These are phyloP conservation scores for Papilio xuthus DNA, from an alignment of 1,140 invertebrate species.

Conservation along the genomic window DNA sequence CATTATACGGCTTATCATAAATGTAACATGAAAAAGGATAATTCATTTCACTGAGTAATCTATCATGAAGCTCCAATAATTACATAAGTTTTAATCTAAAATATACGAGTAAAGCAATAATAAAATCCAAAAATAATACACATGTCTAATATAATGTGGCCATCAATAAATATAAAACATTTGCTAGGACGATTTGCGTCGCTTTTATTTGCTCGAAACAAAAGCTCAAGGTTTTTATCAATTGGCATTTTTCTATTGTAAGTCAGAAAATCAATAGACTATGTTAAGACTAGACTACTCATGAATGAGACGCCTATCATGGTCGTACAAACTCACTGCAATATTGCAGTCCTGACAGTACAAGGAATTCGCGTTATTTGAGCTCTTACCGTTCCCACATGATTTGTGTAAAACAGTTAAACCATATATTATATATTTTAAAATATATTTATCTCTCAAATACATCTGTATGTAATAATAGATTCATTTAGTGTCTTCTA, in stretches of 20 bases:
- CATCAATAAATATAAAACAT: background rate
- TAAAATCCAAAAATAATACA: background rate
- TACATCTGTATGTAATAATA: too few relatives aligned
- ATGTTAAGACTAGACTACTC: background rate
- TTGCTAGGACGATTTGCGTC: background rate
- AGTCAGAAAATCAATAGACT: constrained; percentile 12
- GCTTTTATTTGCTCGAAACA: background rate
- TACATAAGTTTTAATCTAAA: background rate
- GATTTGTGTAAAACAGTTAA: too few relatives aligned
- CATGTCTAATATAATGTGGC: background rate
- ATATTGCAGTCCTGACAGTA: background rate
- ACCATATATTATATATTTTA: too few relatives aligned
- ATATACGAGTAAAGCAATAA: background rate
- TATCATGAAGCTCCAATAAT: background rate
- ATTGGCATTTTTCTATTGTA: constrained; percentile 17
- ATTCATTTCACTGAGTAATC: background rate
- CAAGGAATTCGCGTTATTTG: background rate
- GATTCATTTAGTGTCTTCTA: too few relatives aligned
- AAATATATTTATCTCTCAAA: too few relatives aligned
- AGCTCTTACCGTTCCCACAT: background rate
- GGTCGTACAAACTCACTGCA: background rate
- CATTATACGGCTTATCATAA: background rate
- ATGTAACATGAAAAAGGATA: background rate
- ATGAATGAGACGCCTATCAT: too few relatives aligned
- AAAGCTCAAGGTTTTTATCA: constrained; percentile 9